Evolutionary conservation across 2,113 vertebrate species (phyloP), one percentile per base, ranked within the genome.

Genomic region (Semicossyphus pulcher): DNA sequence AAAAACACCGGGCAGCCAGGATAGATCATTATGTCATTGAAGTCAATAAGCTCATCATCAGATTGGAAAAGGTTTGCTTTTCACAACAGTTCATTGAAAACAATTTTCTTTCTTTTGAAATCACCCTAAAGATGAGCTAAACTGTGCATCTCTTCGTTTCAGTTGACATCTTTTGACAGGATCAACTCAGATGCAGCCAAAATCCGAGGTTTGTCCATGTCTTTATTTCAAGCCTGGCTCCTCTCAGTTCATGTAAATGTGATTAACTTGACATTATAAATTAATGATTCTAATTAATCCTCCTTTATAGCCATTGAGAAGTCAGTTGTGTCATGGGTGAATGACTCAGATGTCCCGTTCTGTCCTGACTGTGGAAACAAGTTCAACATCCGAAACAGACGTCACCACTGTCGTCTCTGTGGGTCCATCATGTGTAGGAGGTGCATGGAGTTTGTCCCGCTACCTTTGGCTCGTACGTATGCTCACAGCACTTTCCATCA

Each of bases 11-110:
- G 63, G 98, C 97, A 59, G 97, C 96, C 71, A 94, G 98, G 76
- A 99, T 99, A 82, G 97, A 99, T 85, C 97, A 99, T 89, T 98
- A 98, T 63, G 97, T 99, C 75, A 94, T 99, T 70, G 98, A 99
- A 91, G 95, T 99, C 85, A 99, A 99, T 92, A 99, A 99, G 86
- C 93, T 99, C 74, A 95, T 99, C 86, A 99, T 99, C 86, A 96
- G 98, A 73, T 93, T 99, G 90, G 97, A 98, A 89, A 99, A 99
- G 95, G 97, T 99, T 82, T 92, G 72, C 7, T 36, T n/a, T n/a
- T n/a, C n/a, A n/a, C n/a, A n/a, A n/a, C n/a, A n/a, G n/a, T n/a
- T n/a, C n/a, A n/a, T n/a, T n/a, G n/a, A n/a, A n/a, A n/a, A n/a
- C n/a, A n/a, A n/a, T 59, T 54, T 10, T 48, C 20, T 2, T 39